Conservation (phyloP, 1,140 invertebrate genomes). For the Plectus sambesii region DNA sequence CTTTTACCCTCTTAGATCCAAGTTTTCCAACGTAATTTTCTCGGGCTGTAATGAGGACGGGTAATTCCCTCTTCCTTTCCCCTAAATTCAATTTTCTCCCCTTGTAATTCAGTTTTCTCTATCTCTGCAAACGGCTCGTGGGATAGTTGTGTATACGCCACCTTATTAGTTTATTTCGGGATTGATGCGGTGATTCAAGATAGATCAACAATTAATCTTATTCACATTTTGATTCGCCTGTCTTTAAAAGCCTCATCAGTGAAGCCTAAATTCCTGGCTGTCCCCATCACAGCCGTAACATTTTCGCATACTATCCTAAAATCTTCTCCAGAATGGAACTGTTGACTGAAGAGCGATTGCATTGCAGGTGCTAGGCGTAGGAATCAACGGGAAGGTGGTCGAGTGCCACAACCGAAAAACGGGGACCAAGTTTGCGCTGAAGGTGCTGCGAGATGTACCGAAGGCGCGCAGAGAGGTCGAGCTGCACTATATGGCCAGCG, state of each 20-base stretch:
- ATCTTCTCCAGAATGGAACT: conserved; percentile 46
- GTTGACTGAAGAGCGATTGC: conserved; percentile 8
- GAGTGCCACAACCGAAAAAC: conserved; percentile 59
- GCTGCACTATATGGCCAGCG: conserved; percentile 78
- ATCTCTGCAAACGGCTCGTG: too few species aligned
- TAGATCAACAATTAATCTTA: too few species aligned
- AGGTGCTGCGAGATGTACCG: conserved; percentile 75
- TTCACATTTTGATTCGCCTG: conserved; percentile 8
- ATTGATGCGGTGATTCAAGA: too few species aligned
- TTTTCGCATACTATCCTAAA: conserved; percentile 48
- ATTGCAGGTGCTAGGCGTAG: conserved; percentile 68
- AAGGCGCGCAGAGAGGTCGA: conserved; percentile 90
- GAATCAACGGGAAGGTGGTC: conserved; percentile 84
- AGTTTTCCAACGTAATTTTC: too few species aligned
- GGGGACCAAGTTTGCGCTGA: conserved; percentile 69
- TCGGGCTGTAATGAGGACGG: too few species aligned
- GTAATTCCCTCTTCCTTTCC: too few species aligned
- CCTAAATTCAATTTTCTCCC: too few species aligned
- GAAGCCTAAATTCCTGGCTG: conserved; percentile 30
- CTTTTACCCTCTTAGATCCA: too few species aligned
- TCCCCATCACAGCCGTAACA: conserved; percentile 23
- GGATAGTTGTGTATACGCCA: too few species aligned
- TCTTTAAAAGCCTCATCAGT: conserved; percentile 29
- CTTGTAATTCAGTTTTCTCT: too few species aligned
- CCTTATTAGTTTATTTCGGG: too few species aligned